Conservation (phyloP, 30 jellyfish, hydroid and myxozoan species). For the Turritopsis rubra region DNA sequence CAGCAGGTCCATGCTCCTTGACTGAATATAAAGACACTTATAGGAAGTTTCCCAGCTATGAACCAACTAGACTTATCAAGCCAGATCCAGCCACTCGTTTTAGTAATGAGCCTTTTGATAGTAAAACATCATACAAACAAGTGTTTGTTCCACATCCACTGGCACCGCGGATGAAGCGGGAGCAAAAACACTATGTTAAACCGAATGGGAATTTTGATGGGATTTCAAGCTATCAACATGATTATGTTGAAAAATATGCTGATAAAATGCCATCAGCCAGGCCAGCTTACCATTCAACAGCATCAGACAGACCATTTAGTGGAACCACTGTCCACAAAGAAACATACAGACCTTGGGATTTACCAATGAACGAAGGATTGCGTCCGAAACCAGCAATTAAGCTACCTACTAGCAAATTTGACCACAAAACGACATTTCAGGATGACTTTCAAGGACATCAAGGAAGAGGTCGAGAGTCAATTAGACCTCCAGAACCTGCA, state of each 20-base stretch:
- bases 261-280: conserved; percentile 63
- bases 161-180: conserved; percentile 53
- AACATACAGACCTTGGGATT: conserved; percentile 92
- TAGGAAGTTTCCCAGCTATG: conserved; percentile 50
- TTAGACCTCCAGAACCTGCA: conserved; percentile 67
- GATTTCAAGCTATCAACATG: conserved; percentile 66
- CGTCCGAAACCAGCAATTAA: conserved; percentile 65
- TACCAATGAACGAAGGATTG: conserved; percentile 49
- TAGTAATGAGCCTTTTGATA: conserved; percentile 81
- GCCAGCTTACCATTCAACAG: conserved; percentile 62
- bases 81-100: conserved; percentile 56
- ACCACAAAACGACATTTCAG: conserved; percentile 83
- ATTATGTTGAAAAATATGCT: conserved; percentile 53
- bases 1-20: conserved; percentile 48
- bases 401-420: conserved; percentile 63
- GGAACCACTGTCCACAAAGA: conserved; percentile 86
- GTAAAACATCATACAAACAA: conserved; percentile 56
- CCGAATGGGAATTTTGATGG: conserved; percentile 65
- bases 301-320: conserved; percentile 71
- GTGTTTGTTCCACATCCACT: conserved; percentile 58
- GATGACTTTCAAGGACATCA: conserved; percentile 76
- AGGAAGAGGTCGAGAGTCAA: conserved; percentile 56
- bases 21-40: conserved; percentile 89
- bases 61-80: conserved; percentile 58
- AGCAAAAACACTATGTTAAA: conserved; percentile 45